Percentiles rank a stretch among this genome's conserved stretches.
Conservation (phyloP, 2,113 vertebrate species). For the Eclectus roratus region DNA sequence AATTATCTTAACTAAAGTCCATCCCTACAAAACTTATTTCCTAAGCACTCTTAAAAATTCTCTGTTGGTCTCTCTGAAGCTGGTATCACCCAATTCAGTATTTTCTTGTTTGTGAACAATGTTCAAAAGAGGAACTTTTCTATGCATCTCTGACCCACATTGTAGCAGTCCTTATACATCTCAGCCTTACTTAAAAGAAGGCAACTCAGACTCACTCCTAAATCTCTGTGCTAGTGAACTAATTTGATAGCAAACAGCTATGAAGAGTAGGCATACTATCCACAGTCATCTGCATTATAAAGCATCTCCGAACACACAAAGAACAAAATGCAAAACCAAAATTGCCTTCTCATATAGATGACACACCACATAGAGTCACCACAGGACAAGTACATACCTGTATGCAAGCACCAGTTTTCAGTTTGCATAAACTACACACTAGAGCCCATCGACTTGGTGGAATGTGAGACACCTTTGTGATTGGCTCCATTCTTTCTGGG, state of each 20-base stretch:
- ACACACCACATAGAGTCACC: not conserved
- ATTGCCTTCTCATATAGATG: not conserved
- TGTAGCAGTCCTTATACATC: not conserved
- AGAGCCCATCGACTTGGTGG: slow-evolving; percentile 96
- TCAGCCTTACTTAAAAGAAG: not conserved
- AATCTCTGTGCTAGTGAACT: not conserved
- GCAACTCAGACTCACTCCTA: not conserved
- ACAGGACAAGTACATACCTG: slow-evolving; percentile 77
- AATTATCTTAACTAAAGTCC: not conserved
- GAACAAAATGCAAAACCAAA: not conserved
- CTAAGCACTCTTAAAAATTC: not conserved
- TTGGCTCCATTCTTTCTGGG: slow-evolving; percentile 97
- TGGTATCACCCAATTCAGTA: not conserved
- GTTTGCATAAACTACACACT: slow-evolving; percentile 94
- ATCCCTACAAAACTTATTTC: not conserved
- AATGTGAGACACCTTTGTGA: slow-evolving; percentile 97
- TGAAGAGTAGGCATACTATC: not conserved
- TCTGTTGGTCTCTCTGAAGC: not conserved
- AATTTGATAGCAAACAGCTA: not conserved
- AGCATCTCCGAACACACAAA: not conserved
- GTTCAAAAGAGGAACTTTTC: not conserved
- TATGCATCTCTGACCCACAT: not conserved
- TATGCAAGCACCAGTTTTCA: slow-evolving; percentile 97
- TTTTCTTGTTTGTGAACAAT: not conserved
- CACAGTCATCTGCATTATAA: not conserved